These are phyloP conservation scores for Orthosia gracilis DNA, from an alignment of 2,888 invertebrate genomes.

Conservation along the genomic window DNA sequence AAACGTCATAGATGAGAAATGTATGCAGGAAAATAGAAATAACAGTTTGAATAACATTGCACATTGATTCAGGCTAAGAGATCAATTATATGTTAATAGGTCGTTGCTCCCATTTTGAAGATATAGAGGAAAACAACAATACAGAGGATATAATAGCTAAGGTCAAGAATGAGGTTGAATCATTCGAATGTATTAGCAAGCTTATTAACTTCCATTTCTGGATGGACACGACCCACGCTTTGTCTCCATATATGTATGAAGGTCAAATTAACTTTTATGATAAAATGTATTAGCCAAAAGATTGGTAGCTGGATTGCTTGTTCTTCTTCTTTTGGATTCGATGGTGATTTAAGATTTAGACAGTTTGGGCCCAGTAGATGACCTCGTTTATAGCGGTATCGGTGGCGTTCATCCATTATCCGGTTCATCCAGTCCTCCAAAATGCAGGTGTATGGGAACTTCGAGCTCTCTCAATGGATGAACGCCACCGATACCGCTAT, in stretches of 20 bases:
- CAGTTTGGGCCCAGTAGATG: no score
- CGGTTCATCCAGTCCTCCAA: no score
- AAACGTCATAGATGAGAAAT: slow-evolving; percentile 14
- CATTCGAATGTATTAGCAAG: neutral
- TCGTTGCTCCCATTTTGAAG: neutral
- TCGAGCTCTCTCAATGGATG: no score
- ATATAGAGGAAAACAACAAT: neutral
- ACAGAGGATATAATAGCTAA: neutral
- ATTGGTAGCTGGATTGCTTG: no score
- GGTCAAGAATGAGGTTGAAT: no score
- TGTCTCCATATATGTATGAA: neutral
- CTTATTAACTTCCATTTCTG: neutral
- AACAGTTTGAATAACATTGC: neutral
- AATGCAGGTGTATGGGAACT: no score
- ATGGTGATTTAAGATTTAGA: no score
- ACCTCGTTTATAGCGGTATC: no score
- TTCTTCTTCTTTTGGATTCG: no score
- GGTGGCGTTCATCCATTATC: no score
- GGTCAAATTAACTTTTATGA: neutral
- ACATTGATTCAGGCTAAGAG: neutral
- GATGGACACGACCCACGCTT: no score
- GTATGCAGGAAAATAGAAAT: slow-evolving; percentile 20
- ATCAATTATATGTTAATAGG: neutral
- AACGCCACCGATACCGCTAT: no score
- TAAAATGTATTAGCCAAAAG: neutral